Conservation (phyloP, 2,113 vertebrate genomes). For the Phoenicopterus ruber region DNA sequence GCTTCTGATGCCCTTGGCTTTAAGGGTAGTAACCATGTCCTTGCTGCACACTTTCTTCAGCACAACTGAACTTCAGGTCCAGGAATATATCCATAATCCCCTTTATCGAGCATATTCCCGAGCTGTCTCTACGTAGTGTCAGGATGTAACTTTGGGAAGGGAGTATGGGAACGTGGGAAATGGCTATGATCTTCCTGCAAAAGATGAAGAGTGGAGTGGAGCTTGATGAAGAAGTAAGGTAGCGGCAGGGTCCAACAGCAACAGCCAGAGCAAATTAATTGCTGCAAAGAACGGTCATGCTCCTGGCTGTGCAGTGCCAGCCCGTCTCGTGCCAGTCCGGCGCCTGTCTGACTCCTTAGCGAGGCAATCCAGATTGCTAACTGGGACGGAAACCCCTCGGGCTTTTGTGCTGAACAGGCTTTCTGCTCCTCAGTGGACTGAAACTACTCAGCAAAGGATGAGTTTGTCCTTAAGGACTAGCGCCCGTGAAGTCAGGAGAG, state of each 20-base stretch:
- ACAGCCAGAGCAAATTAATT: background rate
- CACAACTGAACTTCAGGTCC: background rate
- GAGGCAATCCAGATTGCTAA: background rate
- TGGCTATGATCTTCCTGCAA: background rate
- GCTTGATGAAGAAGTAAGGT: background rate
- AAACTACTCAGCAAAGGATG: background rate
- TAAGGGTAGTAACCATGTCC: background rate
- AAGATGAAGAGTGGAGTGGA: background rate
- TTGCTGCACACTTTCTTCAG: fast-evolving
- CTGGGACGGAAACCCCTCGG: background rate
- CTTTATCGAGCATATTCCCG: background rate
- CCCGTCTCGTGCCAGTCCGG: background rate
- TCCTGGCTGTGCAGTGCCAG: background rate
- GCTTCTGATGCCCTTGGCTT: background rate
- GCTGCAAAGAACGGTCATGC: background rate
- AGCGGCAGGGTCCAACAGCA: background rate
- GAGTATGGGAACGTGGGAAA: background rate
- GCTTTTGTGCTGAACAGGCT: background rate
- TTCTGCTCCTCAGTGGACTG: background rate
- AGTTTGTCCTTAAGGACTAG: background rate
- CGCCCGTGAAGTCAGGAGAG: background rate
- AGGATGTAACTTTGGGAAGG: background rate
- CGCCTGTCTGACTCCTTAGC: background rate
- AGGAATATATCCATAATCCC: background rate
- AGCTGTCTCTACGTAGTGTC: fast-evolving